Base-by-base conservation (phyloP, 2,113 vertebrate species). In the Notechis scutatus region DNA sequence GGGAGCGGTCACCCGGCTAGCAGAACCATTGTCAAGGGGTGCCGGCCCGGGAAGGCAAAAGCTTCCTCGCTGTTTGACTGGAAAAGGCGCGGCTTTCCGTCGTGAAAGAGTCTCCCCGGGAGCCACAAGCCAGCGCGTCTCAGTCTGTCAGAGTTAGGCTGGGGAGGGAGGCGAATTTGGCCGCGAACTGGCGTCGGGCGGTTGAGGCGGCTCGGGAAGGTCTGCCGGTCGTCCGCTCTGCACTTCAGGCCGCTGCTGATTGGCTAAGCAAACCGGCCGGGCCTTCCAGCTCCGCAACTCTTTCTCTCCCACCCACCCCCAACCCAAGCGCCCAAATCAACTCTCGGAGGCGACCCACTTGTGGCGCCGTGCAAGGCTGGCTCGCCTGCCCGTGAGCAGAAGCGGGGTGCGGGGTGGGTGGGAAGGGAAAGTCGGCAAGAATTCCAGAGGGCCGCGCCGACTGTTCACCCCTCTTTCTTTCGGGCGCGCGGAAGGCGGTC, bases 321-420 rank as follows among this genome's bases (percentile, higher is more conserved):
- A 5, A 26, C 9, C 45, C 45, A 1, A 0, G 26, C 55, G 54
- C 59, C 4, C 91, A 90, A 92, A 93, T 87, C 92, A 85, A 91
- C 85, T 56, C 85, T 91, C 87, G 88, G 93, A 88, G 55, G 85
- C 87, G 90, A 94, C 94, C 93, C 88, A 69, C 92, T 93, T 91
- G 93, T 91, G 64, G 85, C 81, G 90, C 93, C 56, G 92, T 57
- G 86, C 69, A 90, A 90, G 34, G 91, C 59, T 26, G 59, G 20
- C 24, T 45, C 20, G 3, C 11, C 26, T 29, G 24, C 59, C 59
- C 59, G 29, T 26, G 23, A 56, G 15, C 69, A 81, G 42, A 26
- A 5, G 55, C 55, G 29, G 42, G 5, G 47, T 47, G 47, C 45
- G 45, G 0, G 45, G 45, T 9, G 47, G 7, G 8, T 9, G 47